These are phyloP conservation scores for Drosophila dives DNA, from an alignment of 2,888 invertebrate genomes.

Conservation along the genomic window DNA sequence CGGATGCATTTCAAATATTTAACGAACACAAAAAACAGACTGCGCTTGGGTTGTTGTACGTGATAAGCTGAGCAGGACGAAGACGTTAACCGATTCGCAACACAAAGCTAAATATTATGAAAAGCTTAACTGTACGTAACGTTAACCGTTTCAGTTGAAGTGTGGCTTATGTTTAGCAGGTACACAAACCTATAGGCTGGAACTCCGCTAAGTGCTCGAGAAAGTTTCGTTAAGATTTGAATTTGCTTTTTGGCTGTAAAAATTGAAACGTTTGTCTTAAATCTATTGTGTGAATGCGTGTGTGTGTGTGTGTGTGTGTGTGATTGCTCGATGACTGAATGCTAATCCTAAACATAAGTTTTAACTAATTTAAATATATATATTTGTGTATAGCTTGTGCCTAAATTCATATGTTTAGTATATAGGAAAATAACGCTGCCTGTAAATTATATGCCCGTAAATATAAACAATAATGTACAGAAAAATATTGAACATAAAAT, in stretches of 20 bases:
- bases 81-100: conserved; percentile 7
- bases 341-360: conserved; percentile 50
- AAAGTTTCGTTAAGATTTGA: conserved; percentile 36
- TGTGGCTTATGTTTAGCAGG: conserved; percentile 2
- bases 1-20: conserved; percentile 29
- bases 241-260: conserved; percentile 47
- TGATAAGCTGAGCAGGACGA: conserved; percentile 3
- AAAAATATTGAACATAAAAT: conserved; percentile 49
- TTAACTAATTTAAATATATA: conserved; percentile 55
- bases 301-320: conserved; percentile 15
- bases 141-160: not conserved
- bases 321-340: conserved; percentile 59
- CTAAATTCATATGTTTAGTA: conserved; percentile 55
- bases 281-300: conserved; percentile 20
- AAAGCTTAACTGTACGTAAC: conserved; percentile 1
- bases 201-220: not conserved
- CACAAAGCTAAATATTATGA: not conserved
- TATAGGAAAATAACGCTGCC: conserved; percentile 40
- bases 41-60: conserved; percentile 9
- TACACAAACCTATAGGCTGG: conserved; percentile 1
- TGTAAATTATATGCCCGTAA: conserved; percentile 74
- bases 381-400: conserved; percentile 72
- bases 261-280: conserved; percentile 24
- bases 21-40: conserved; percentile 8
- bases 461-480: conserved; percentile 63